Evolutionary conservation across 1,140 invertebrate genomes (phyloP).

Genomic region (Hermatobates lingyangjiaoensis): DNA sequence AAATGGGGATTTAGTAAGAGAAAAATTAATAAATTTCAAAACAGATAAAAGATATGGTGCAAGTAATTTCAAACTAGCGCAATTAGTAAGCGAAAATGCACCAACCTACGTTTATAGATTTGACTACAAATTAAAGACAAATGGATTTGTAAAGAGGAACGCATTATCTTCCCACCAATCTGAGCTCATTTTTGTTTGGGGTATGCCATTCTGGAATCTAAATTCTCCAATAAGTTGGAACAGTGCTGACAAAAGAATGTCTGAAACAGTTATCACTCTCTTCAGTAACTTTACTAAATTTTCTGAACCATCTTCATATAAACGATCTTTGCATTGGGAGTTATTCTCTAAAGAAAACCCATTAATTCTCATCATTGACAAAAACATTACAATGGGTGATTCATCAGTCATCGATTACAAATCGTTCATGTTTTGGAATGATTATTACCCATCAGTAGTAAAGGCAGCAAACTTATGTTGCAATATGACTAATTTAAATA

Average conservation of each 20-base stretch:
- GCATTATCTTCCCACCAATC: conserved; percentile 60
- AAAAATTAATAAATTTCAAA: conserved; percentile 41
- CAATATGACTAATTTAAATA: conserved; percentile 10
- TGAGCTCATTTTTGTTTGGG: conserved; percentile 58
- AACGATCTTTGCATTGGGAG: conserved; percentile 46
- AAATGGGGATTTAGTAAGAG: conserved; percentile 33
- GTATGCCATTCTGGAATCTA: conserved; percentile 42
- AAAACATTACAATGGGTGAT: conserved; percentile 50
- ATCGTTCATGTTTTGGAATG: conserved; percentile 58
- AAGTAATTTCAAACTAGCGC: conserved; percentile 41
- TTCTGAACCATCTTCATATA: conserved; percentile 44
- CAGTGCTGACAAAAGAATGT: conserved; percentile 46
- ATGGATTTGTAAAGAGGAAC: conserved; percentile 40
- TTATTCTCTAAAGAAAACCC: conserved; percentile 37
- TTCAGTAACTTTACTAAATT: conserved; percentile 52
- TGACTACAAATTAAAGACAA: conserved; percentile 49
- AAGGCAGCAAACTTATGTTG: conserved; percentile 13
- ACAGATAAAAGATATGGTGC: conserved; percentile 53
- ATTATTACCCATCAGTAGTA: conserved; percentile 49
- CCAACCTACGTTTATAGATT: conserved; percentile 49
- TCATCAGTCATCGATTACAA: conserved; percentile 43
- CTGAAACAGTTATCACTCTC: conserved; percentile 54
- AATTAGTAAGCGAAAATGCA: conserved; percentile 33
- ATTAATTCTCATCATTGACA: conserved; percentile 46
- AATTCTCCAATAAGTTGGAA: conserved; percentile 38